Evolutionary conservation across 2,888 invertebrate genomes (phyloP).

Genomic region (Sarcophaga variegata): DNA sequence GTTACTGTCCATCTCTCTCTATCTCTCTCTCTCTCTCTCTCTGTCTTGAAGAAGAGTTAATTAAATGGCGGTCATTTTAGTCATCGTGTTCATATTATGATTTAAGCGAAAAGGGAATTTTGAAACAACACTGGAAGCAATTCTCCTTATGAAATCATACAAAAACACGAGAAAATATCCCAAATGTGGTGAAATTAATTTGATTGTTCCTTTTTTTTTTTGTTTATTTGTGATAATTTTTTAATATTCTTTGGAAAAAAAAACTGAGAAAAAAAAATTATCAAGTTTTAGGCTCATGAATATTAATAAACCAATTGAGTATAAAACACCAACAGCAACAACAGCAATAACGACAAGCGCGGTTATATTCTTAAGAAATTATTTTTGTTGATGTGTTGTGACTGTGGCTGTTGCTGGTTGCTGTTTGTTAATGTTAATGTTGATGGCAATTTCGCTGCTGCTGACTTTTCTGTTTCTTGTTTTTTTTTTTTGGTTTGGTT

Average conservation of each 20-base stretch:
- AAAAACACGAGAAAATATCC: too few species aligned
- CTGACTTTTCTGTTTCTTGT: constrained; percentile 1
- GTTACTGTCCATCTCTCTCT: too few species aligned
- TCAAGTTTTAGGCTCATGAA: constrained; percentile 55
- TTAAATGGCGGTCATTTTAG: too few species aligned
- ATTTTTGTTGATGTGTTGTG: neutral
- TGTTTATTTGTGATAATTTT: neutral
- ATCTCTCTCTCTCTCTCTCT: too few species aligned
- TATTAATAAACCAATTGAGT: constrained; percentile 62
- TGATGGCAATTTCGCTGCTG: constrained; percentile 25
- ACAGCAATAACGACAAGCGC: neutral
- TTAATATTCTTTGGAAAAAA: constrained; percentile 44
- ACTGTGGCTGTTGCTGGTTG: constrained; percentile 13
- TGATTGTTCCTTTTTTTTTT: too few species aligned
- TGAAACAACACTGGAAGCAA: too few species aligned
- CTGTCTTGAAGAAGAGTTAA: too few species aligned
- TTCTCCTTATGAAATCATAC: too few species aligned
- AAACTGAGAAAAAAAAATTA: constrained; percentile 29
- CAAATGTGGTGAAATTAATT: neutral
- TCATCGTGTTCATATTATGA: too few species aligned
- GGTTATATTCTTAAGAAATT: constrained; percentile 18
- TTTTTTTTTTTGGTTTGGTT: neutral
- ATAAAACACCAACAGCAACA: constrained; percentile 5
- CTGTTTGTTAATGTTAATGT: constrained; percentile 11
- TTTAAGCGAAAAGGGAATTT: too few species aligned